These are phyloP conservation scores for Paraplagusia blochii DNA, from an alignment of 2,113 vertebrate genomes.

Conservation along the genomic window DNA sequence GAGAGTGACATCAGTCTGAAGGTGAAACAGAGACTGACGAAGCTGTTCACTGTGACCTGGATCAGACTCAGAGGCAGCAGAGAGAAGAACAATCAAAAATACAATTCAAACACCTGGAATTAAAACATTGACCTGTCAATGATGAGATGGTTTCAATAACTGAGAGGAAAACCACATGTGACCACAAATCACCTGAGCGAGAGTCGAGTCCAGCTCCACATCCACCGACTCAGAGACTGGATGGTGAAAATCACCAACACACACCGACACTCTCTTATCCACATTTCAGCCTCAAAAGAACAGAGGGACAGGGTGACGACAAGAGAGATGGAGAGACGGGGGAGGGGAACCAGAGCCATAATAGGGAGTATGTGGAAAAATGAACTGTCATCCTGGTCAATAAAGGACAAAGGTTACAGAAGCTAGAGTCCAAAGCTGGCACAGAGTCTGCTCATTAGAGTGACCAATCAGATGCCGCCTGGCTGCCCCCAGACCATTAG, in stretches of 20 bases:
- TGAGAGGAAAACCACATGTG: too few species aligned
- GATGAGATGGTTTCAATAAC: too few species aligned
- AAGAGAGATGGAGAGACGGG: slow-evolving; percentile 7
- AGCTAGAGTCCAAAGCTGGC: slow-evolving; percentile 84
- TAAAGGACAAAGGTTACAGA: slow-evolving; percentile 94
- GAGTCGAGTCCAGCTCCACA: too few species aligned
- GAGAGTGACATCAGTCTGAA: neutral
- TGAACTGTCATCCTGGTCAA: slow-evolving; percentile 97
- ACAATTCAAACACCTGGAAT: too few species aligned
- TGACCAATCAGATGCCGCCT: slow-evolving; percentile 84
- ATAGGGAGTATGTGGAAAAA: slow-evolving; percentile 98
- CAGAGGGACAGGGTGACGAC: neutral
- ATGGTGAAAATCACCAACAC: slow-evolving; percentile 2
- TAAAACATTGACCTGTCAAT: too few species aligned
- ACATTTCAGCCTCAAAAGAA: slow-evolving; percentile 49
- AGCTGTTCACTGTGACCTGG: neutral
- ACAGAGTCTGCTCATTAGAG: slow-evolving; percentile 93
- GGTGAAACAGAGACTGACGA: neutral
- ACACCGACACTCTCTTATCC: slow-evolving; percentile 7
- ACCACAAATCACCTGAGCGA: too few species aligned
- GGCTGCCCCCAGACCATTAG: slow-evolving; percentile 86
- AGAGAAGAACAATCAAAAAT: neutral
- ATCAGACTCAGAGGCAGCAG: neutral
- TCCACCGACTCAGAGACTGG: too few species aligned
- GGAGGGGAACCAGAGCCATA: slow-evolving; percentile 68